Conservation (phyloP, 2,113 vertebrate species). For the Chionodraco myersi region DNA sequence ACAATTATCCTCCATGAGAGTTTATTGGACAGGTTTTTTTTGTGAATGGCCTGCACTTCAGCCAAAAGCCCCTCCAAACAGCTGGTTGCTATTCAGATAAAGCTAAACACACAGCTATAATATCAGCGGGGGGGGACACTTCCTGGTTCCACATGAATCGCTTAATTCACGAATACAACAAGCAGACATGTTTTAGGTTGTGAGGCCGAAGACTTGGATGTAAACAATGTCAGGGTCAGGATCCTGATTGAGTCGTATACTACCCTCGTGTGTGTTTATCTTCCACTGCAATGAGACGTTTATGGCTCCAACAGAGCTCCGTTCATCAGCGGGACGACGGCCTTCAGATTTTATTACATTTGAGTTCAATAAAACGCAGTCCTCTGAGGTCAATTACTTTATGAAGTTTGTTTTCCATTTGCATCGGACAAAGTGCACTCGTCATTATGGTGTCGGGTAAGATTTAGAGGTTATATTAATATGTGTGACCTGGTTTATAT, state of each 20-base stretch:
- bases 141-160: slow-evolving; percentile 48
- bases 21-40: slow-evolving; percentile 12
- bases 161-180: slow-evolving; percentile 16
- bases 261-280: slow-evolving; percentile 16
- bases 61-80: slow-evolving; percentile 50
- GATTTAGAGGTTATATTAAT: background rate
- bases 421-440: slow-evolving; percentile 1
- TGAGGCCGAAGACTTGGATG: background rate
- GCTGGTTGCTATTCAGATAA: slow-evolving; percentile 74
- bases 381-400: background rate
- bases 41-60: slow-evolving; percentile 22
- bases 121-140: slow-evolving; percentile 22
- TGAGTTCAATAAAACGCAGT: background rate
- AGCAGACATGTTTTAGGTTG: slow-evolving; percentile 5
- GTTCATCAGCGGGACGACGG: slow-evolving; percentile 2
- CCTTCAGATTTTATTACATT: slow-evolving; percentile 22
- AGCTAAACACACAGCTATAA: slow-evolving; percentile 36
- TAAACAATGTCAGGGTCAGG: background rate
- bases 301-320: slow-evolving; percentile 51
- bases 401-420: background rate
- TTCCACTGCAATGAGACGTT: slow-evolving; percentile 29
- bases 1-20: slow-evolving; percentile 46
- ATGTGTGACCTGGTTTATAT: too few species aligned
- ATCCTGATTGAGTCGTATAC: background rate
- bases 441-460: background rate